Percentiles rank a stretch among this genome's conserved stretches.
phyloP scores from a whole-genome alignment of 2,888 invertebrate genomes.

The Drosophila monieri region DNA sequence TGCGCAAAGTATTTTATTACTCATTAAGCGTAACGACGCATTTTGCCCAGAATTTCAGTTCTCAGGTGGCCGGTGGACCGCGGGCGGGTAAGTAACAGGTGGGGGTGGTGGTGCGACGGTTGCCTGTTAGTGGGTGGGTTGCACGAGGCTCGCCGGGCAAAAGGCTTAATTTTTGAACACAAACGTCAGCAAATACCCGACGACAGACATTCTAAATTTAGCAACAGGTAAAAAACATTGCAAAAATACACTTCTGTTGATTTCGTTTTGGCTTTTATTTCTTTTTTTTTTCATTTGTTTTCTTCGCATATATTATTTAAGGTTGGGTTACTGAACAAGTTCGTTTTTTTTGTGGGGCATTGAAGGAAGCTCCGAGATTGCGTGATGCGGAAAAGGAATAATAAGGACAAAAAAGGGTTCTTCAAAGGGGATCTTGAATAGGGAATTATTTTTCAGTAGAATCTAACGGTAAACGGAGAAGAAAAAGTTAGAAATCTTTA shows the following conservation, averaged over 20 bases:
- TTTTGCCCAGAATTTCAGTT: conserved; percentile 57
- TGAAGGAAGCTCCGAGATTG: conserved; percentile 38
- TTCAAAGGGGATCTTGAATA: conserved; percentile 1
- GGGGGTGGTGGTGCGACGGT: conserved; percentile 1
- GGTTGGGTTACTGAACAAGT: conserved; percentile 43
- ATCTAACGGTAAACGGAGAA: conserved; percentile 17
- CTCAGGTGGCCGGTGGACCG: conserved; percentile 11
- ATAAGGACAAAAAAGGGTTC: background rate
- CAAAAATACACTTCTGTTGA: conserved; percentile 40
- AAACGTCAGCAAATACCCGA: conserved; percentile 67
- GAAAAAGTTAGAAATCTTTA: background rate
- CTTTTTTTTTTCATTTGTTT: conserved; percentile 18
- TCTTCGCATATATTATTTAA: conserved; percentile 4
- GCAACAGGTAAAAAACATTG: conserved; percentile 70
- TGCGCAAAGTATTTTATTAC: conserved; percentile 74
- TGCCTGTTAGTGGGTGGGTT: conserved; percentile 10
- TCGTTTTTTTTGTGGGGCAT: conserved; percentile 54
- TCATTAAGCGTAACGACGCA: conserved; percentile 78
- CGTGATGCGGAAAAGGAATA: conserved; percentile 57
- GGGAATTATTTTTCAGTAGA: background rate
- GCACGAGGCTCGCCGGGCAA: conserved; percentile 27
- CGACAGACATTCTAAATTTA: conserved; percentile 73
- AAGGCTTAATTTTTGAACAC: conserved; percentile 56
- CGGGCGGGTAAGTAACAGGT: conserved; percentile 15
- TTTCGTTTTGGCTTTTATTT: conserved; percentile 30